Base-by-base conservation (phyloP, 2,797 vertebrate species). In the Eutrigla gurnardus region DNA sequence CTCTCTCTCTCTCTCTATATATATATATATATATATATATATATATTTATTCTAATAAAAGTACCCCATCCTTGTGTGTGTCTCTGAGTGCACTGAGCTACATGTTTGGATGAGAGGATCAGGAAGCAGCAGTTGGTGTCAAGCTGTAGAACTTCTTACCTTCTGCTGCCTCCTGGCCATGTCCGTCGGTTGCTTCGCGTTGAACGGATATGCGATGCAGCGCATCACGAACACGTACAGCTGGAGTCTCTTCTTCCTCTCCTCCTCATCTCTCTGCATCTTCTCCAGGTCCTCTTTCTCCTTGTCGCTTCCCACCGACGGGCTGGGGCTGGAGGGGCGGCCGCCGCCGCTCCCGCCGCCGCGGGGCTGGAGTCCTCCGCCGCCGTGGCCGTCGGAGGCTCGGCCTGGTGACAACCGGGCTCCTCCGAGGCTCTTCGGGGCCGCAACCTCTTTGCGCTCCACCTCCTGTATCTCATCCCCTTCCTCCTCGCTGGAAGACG, bases 181-280 rank as follows among this genome's bases (percentile, higher is more conserved):
- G 84, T 99, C 98, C 25, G 98, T 99, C 67, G 98, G 98, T 81
- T 99, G 98, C 92, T 98, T 99, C 75, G 98, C 98, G 74, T 99
- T 99, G 88, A 99, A 99, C 36, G 98, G 97, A 88, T 99, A 97
- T 43, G 97, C 98, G 85, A 99, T 98, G 93, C 97, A 99, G 86
- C 98, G 96, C 97, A 98, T 98, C 82, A 99, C 97, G 93, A 99
- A 99, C 87, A 99, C 98, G 49, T 99, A 99, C 42, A 99, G 95
- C 95, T 99, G 98, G 84, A 99, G 96, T 88, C 96, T 95, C 94
- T 95, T 98, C 83, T 98, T 98, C 88, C 96, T 95, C 89, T 98
- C 97, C 75, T 98, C 97, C 73, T 99, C 98, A 77, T 98, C 97
- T 78, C 96, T 94, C 89, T 97, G 98, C 94, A 99, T 94, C 91